Percentiles rank a stretch among this genome's conserved stretches.
Evolutionary conservation across 2,797 vertebrate species (phyloP).

Genomic region (Bufotes viridis): DNA sequence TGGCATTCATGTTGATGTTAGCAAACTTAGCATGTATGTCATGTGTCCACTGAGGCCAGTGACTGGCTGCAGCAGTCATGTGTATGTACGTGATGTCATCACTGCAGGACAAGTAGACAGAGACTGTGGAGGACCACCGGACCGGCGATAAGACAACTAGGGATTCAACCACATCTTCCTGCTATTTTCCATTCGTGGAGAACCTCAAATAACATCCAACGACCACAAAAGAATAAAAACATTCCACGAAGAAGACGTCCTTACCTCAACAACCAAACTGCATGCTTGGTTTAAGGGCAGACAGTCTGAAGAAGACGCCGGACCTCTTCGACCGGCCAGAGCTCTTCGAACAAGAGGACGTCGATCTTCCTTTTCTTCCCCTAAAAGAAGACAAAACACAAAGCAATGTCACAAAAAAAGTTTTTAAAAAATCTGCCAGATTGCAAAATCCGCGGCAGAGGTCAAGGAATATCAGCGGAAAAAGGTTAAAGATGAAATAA

Average conservation of each 20-base stretch:
- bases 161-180: no score
- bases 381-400: constrained; percentile 73
- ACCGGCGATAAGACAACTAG: no score
- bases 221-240: not conserved
- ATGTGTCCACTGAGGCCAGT: no score
- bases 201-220: not conserved
- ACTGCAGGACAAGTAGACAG: no score
- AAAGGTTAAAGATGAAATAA: constrained; percentile 99
- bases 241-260: constrained; percentile 60
- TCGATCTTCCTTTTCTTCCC: constrained; percentile 76
- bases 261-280: constrained; percentile 97
- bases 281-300: constrained; percentile 93
- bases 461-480: constrained; percentile 92
- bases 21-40: no score
- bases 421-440: constrained; percentile 89
- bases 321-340: constrained; percentile 78
- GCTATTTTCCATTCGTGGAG: no score
- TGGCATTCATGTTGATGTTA: no score
- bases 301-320: constrained; percentile 83
- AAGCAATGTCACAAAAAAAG: constrained; percentile 73
- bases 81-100: no score
- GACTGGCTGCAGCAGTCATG: no score
- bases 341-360: constrained; percentile 68
- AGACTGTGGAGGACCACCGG: no score
- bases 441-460: constrained; percentile 82